Conservation (phyloP, 2,888 invertebrate species). For the Athrips mouffetella region DNA sequence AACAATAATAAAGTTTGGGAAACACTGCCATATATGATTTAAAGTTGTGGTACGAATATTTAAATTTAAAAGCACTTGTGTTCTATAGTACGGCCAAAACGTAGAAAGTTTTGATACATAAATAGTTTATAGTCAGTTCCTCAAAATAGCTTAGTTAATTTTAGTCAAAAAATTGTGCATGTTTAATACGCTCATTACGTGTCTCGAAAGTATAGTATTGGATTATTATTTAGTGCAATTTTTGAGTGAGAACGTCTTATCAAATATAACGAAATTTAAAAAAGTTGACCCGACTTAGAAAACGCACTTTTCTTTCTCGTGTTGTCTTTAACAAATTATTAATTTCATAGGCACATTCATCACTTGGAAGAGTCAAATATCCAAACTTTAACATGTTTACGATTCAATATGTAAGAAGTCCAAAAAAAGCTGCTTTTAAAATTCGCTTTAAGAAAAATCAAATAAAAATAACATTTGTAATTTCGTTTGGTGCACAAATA, state of each 20-base stretch:
- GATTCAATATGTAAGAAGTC: too few relatives aligned
- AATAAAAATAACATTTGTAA: conserved; percentile 6
- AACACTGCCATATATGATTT: background rate
- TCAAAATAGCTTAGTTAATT: conserved; percentile 32
- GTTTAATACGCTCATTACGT: conserved; percentile 11
- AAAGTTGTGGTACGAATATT: conserved; percentile 8
- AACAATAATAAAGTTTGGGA: conserved; percentile 5
- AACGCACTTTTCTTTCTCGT: too few relatives aligned
- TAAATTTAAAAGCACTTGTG: conserved; percentile 27
- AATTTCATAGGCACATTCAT: too few relatives aligned
- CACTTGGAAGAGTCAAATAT: too few relatives aligned
- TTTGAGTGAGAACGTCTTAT: too few relatives aligned
- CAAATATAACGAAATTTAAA: too few relatives aligned
- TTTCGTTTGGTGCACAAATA: conserved; percentile 48
- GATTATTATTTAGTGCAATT: too few relatives aligned
- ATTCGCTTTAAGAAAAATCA: conserved; percentile 14
- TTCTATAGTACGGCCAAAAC: conserved; percentile 49
- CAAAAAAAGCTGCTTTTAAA: conserved; percentile 14
- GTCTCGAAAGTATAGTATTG: background rate
- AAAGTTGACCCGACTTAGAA: too few relatives aligned
- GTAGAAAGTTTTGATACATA: conserved; percentile 33
- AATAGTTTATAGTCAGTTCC: conserved; percentile 38
- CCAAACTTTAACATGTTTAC: too few relatives aligned
- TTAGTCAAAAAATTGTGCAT: conserved; percentile 28
- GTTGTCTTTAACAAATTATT: too few relatives aligned